Base-by-base conservation (phyloP, 2,113 vertebrate species). In the Todiramphus chloris region DNA sequence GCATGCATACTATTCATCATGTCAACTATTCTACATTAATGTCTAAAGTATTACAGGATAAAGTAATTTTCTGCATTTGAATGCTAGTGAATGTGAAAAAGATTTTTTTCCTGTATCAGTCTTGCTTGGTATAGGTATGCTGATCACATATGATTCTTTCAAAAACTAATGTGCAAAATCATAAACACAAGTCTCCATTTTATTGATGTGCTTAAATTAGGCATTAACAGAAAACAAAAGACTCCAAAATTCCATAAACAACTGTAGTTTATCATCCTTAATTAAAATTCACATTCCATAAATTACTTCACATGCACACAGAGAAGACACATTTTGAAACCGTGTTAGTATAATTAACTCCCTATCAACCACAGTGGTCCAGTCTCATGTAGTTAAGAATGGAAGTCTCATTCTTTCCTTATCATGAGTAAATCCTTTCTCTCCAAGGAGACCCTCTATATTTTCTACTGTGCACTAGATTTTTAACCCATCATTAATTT, bases 191-290 rank as follows among this genome's bases (percentile, higher is more conserved):
- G 18, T 31, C 43, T 85, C 19, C 5, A 74, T 87, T 87, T 92
- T 72, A 94, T 41, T 89, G 37, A 76, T 90, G 50, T 81, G 35
- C 1, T 90, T 66, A 94, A 93, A 93, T 88, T 80, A 90, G 91
- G 11, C 16, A 82, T 77, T 92, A 85, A 56, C 63, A 87, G 43
- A 91, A 96, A 91, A 64, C 21, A 95, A 70, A 35, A 91, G 66
- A 84, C 20, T 89, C 19, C 20, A 76, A 89, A 92, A 91, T 75
- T 88, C 70, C 67, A 75, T 74, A 25, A 75, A 74, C 17, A 89
- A 53, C 31, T 64, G 44, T 31, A 90, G 60, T 92, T 95, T 89
- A 70, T 56, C 77, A 86, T 66, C 11, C 9, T 14, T 10, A 91
- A 82, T 93, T 87, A 95, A 88, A 83, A 94, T 56, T 69, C 80